A percentile compares a stretch with the other conserved stretches of the same genome.
These are phyloP conservation scores for Amiota minor DNA, from an alignment of 2,888 invertebrate species.

Conservation along the genomic window DNA sequence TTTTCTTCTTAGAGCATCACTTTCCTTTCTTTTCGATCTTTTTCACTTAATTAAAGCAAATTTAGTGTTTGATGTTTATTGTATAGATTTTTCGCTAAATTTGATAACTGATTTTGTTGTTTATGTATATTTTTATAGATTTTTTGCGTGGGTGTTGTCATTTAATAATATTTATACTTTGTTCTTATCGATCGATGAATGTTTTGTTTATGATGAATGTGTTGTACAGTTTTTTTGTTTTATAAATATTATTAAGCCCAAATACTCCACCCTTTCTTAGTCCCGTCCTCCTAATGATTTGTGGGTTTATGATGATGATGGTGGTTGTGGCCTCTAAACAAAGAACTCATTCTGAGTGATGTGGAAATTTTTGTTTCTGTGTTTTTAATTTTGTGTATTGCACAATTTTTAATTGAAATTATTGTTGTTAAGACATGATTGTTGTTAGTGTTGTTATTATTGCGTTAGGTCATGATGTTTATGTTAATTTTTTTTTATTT, in stretches of 20 bases:
- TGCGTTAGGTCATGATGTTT: neutral
- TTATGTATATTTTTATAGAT: slow-evolving; percentile 41
- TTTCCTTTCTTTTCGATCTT: neutral
- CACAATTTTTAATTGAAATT: neutral
- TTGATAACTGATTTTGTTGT: neutral
- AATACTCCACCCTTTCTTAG: neutral
- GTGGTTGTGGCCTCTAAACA: too few relatives aligned
- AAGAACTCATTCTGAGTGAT: neutral
- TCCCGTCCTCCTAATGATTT: neutral
- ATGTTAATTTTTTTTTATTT: slow-evolving; percentile 1
- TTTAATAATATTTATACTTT: slow-evolving; percentile 28
- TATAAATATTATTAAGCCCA: neutral
- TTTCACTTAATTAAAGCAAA: slow-evolving; percentile 24
- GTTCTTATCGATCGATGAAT: slow-evolving; percentile 2
- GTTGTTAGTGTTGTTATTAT: neutral
- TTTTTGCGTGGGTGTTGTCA: slow-evolving; percentile 48
- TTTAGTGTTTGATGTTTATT: slow-evolving; percentile 16
- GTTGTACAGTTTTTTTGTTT: slow-evolving; percentile 6
- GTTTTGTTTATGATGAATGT: neutral
- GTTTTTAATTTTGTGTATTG: neutral
- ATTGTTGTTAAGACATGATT: slow-evolving; percentile 25
- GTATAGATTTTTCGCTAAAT: slow-evolving; percentile 3
- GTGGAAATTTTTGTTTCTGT: neutral
- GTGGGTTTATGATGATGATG: neutral
- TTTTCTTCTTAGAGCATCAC: too few relatives aligned